Base-by-base conservation (phyloP, 1,140 invertebrate species). In the Ylistrum balloti region DNA sequence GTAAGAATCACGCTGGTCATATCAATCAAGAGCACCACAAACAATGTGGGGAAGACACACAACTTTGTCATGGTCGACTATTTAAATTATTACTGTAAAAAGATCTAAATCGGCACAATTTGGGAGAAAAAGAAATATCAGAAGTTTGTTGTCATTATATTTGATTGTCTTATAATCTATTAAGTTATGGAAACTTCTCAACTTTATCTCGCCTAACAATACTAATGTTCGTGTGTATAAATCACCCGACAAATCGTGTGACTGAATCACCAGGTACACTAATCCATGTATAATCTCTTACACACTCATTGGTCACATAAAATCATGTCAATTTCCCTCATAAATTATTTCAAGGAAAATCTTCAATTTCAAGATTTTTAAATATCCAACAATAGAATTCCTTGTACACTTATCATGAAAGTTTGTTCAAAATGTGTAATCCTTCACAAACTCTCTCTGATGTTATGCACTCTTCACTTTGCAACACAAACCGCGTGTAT, bases 291-390 rank as follows among this genome's bases (percentile, higher is more conserved):
- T 74, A 74, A 74, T 74, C 56, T 28, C n/a, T 3, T 28, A 74
- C 45, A 48, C 56, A 74, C 5, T 74, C n/a, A 74, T 28, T 74
- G 56, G 22, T 74, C 56, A 74, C 56, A 74, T n/a, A 74, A 74
- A 28, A 74, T 74, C 56, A 74, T 74, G 56, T 74, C 56, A 74
- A 74, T 74, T 74, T 28, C 22, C 56, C 28, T 74, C 28, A 74
- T n/a, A 74, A 2, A 74, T 74, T 74, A 74, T 28, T 74, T 74
- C n/a, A 28, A 28, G 22, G 22, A 28, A 28, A 74, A 74, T 9
- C n/a, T 28, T 74, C 56, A 74, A 74, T 74, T 74, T 74, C 56
- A 74, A 74, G 56, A 74, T 74, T 74, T 74, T 74, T 74, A 74
- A 74, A 74, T 74, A 74, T 74, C 56, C 56, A n/a, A 74, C 56